Base-by-base conservation (phyloP, 2,113 vertebrate genomes). In the Turdus rufiventris region DNA sequence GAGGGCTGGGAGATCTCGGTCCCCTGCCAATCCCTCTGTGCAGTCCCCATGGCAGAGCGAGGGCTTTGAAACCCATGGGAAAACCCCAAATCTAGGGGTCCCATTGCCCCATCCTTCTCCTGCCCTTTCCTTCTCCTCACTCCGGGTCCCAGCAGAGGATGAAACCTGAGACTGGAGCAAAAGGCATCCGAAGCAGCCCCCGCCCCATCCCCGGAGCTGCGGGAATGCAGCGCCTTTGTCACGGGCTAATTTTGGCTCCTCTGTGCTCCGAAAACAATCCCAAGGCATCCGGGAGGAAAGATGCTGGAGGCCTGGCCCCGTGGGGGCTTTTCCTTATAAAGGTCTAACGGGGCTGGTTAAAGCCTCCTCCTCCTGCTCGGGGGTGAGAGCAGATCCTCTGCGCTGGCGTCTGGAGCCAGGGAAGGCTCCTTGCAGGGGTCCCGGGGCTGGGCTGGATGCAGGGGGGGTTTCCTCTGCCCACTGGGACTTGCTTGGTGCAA, bases 231-330 rank as follows among this genome's bases (percentile, higher is more conserved):
- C 1, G 47, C 74, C 85, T 94, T 88, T 91, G 95, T 97, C 97
- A 96, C 56, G 0, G 79, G 95, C 96, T 97, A 97, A 97, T 85
- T 95, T 94, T 91, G 97, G 95, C 86, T 96, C 91, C 90, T 85
- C 94, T 74, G 84, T 75, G 50, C 79, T 83, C 68, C 0, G 24
- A 84, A 96, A 91, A 91, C 91, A 94, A 92, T 89, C 85, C 85
- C 68, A 38, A 92, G 83, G 80, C 80, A 93, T 85, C 74, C 6
- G 26, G 54, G 88, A 80, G 78, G 95, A 89, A 91, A 92, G 91
- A 94, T 92, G 93, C 86, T 93, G 40, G n/a, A 74, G 84, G 73
- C 56, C 85, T 2, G 25, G 89, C 47, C 65, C 71, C 5, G 4
- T 2, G 1, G 51, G 68, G 38, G 31, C 66, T 96, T 63, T 51